These are phyloP conservation scores for Epistrophella euchroma DNA, from an alignment of 2,888 invertebrate species.

Conservation along the genomic window DNA sequence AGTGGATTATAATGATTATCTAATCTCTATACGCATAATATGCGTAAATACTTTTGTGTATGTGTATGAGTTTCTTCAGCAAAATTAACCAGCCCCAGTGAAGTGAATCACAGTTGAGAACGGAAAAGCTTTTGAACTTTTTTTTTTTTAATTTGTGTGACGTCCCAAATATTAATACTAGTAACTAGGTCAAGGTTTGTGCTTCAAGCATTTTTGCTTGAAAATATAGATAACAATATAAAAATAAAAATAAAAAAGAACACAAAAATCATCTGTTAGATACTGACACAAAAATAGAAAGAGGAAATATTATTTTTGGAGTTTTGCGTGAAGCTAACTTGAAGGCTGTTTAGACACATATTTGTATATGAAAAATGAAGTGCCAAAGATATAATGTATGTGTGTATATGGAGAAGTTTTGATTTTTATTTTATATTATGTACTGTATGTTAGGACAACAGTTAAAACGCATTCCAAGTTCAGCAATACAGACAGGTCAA, in stretches of 20 bases:
- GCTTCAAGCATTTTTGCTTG: slow-evolving; percentile 17
- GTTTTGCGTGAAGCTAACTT: slow-evolving; percentile 9
- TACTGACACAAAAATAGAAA: background rate
- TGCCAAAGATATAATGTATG: no score
- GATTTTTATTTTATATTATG: background rate
- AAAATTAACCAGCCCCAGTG: background rate
- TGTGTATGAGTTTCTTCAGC: background rate
- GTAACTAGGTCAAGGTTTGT: slow-evolving; percentile 32
- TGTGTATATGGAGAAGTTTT: no score
- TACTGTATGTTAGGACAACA: background rate
- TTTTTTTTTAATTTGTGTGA: no score
- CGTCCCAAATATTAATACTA: slow-evolving; percentile 30
- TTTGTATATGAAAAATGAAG: no score
- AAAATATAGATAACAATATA: slow-evolving; percentile 9
- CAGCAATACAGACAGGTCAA: no score
- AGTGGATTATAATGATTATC: slow-evolving; percentile 29
- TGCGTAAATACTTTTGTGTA: background rate
- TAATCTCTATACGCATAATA: slow-evolving; percentile 7
- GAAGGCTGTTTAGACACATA: background rate
- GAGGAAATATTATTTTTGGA: background rate
- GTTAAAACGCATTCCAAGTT: background rate
- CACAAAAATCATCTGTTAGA: slow-evolving; percentile 16
- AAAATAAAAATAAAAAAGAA: background rate
- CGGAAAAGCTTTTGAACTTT: slow-evolving; percentile 13
- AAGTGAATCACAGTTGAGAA: slow-evolving; percentile 29